A percentile compares a stretch with the other conserved stretches of the same genome.
These are phyloP conservation scores for Trissolcus japonicus DNA, from an alignment of 2,888 invertebrate genomes.

Conservation along the genomic window DNA sequence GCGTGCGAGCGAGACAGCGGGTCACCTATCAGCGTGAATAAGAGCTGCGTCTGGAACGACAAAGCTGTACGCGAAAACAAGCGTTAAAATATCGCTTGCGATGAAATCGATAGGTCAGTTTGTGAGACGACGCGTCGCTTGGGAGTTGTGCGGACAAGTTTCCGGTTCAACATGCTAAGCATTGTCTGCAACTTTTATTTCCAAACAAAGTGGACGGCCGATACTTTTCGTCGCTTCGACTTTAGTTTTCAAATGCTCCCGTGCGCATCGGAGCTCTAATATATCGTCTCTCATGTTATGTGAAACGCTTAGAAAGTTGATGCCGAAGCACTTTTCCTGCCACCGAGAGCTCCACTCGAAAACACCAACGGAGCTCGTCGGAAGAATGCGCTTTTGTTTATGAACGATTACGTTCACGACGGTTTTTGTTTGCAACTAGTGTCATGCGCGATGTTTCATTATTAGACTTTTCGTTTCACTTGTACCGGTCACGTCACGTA, in stretches of 20 bases:
- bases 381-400: slow-evolving; percentile 63
- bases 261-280: slow-evolving; percentile 52
- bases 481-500: slow-evolving; percentile 3
- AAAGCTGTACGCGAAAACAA: slow-evolving; percentile 20
- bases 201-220: slow-evolving; percentile 37
- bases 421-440: slow-evolving; percentile 33
- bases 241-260: slow-evolving; percentile 49
- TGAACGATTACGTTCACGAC: slow-evolving; percentile 53
- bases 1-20: background rate
- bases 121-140: slow-evolving; percentile 21
- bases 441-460: slow-evolving; percentile 19
- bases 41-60: background rate
- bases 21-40: background rate
- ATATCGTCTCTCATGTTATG: slow-evolving; percentile 58
- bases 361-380: slow-evolving; percentile 55
- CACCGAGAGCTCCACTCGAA: slow-evolving; percentile 44
- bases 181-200: slow-evolving; percentile 47
- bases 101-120: slow-evolving; percentile 33
- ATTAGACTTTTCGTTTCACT: slow-evolving; percentile 45
- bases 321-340: slow-evolving; percentile 66
- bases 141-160: slow-evolving; percentile 21
- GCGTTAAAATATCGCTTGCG: slow-evolving; percentile 22
- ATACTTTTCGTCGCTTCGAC: slow-evolving; percentile 41
- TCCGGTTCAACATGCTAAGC: slow-evolving; percentile 37
- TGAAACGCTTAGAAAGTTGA: slow-evolving; percentile 69